Conservation (phyloP, 2,888 invertebrate species). For the Hyposoter didymator region DNA sequence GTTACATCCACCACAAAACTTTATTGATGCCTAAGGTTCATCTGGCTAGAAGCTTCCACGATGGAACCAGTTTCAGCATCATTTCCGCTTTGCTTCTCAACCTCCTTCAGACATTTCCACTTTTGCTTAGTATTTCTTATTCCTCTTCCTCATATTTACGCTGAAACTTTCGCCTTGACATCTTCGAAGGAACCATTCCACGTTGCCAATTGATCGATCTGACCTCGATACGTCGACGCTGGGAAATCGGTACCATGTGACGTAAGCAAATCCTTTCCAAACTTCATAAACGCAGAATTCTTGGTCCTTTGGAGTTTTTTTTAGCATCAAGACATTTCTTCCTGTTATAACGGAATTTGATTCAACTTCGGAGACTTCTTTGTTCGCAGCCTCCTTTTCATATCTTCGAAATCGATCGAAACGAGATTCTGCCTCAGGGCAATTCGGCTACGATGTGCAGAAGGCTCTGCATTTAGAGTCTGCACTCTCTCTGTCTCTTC, state of each 20-base stretch:
- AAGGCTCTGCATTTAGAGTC: background rate
- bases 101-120: background rate
- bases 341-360: constrained; percentile 44
- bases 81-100: constrained; percentile 23
- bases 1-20: constrained; percentile 6
- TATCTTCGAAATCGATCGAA: constrained; percentile 55
- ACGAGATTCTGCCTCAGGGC: constrained; percentile 41
- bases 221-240: too few relatives aligned
- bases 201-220: too few relatives aligned
- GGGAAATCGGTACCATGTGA: too few relatives aligned
- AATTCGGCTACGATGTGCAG: constrained; percentile 20
- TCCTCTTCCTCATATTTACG: background rate
- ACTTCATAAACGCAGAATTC: too few relatives aligned
- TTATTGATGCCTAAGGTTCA: constrained; percentile 44
- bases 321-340: constrained; percentile 21
- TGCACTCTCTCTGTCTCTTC: constrained; percentile 11
- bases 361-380: constrained; percentile 19
- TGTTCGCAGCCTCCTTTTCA: constrained; percentile 26
- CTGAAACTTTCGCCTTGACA: constrained; percentile 10
- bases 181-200: too few relatives aligned
- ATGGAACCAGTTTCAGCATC: constrained; percentile 5
- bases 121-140: constrained; percentile 12
- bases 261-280: too few relatives aligned
- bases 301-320: too few relatives aligned
- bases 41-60: constrained; percentile 58